Evolutionary conservation across 2,888 invertebrate genomes (phyloP).

Genomic region (Lithodes maja): DNA sequence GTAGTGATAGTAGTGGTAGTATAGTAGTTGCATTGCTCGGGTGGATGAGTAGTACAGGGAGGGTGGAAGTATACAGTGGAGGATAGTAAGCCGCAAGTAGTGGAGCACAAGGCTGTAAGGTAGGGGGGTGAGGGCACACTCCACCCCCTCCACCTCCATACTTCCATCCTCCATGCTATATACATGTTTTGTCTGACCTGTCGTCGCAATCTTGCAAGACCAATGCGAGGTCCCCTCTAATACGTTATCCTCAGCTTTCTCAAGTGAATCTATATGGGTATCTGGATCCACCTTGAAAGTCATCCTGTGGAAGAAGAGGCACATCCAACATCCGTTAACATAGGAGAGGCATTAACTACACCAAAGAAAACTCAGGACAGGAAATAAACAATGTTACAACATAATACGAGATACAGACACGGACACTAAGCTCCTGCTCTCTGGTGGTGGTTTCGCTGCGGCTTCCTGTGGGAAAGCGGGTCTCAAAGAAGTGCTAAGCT

Average conservation of each 20-base stretch:
- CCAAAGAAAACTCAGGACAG: slow-evolving; percentile 16
- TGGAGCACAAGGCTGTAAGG: slow-evolving; percentile 27
- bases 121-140: slow-evolving; percentile 14
- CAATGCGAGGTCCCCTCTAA: slow-evolving; percentile 99
- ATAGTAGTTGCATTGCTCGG: slow-evolving; percentile 40
- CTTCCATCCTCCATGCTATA: slow-evolving; percentile 66
- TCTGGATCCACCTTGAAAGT: slow-evolving; percentile 98
- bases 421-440: slow-evolving; percentile 1
- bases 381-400: neutral
- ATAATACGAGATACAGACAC: neutral
- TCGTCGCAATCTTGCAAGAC: slow-evolving; percentile 99
- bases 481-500: neutral
- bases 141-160: slow-evolving; percentile 35
- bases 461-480: slow-evolving; percentile 5
- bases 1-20: slow-evolving; percentile 22
- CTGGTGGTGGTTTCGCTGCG: neutral
- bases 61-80: slow-evolving; percentile 50
- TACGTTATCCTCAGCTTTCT: slow-evolving; percentile 97
- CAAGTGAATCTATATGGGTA: slow-evolving; percentile 97
- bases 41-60: slow-evolving; percentile 48
- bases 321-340: slow-evolving; percentile 45
- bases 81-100: slow-evolving; percentile 10
- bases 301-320: slow-evolving; percentile 82
- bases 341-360: neutral
- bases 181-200: slow-evolving; percentile 82